phyloP scores from a whole-genome alignment of 2,888 invertebrate species.

The Drosophila lacicola region DNA sequence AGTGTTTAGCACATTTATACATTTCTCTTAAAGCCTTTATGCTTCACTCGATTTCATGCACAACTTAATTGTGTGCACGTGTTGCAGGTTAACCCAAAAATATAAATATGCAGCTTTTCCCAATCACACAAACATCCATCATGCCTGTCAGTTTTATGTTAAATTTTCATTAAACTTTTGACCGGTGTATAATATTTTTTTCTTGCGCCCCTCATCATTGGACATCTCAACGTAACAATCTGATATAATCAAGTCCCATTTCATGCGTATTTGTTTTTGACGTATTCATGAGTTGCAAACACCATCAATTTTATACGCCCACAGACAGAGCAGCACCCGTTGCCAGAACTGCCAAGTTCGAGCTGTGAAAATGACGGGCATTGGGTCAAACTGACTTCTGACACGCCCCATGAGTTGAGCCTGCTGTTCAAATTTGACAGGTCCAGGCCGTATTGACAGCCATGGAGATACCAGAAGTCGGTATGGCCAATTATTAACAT shows the following conservation, averaged over 20 bases:
- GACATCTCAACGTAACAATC: constrained; percentile 30
- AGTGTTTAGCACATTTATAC: background rate
- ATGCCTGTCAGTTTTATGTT: constrained; percentile 61
- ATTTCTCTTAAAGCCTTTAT: constrained; percentile 5
- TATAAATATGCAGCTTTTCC: constrained; percentile 13
- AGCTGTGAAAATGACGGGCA: constrained; percentile 36
- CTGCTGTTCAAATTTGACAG: constrained; percentile 63
- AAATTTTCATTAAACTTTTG: constrained; percentile 74
- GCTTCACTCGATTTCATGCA: background rate
- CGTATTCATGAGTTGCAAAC: constrained; percentile 70
- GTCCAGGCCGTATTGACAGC: constrained; percentile 54
- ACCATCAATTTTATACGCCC: constrained; percentile 67
- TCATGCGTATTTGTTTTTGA: constrained; percentile 69
- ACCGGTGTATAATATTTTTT: constrained; percentile 9
- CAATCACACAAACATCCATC: constrained; percentile 57
- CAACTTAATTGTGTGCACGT: constrained; percentile 36
- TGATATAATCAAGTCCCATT: constrained; percentile 67
- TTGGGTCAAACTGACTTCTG: constrained; percentile 47
- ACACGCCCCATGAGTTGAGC: constrained; percentile 32
- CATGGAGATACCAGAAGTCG: constrained; percentile 27
- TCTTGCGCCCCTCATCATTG: constrained; percentile 33
- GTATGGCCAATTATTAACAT: constrained; percentile 72
- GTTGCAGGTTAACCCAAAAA: constrained; percentile 18
- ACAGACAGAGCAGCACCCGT: background rate
- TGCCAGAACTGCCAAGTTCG: background rate